Evolutionary conservation across 2,113 vertebrate species (phyloP), one percentile per base, ranked within the genome.

Genomic region (Gymnarchus niloticus): DNA sequence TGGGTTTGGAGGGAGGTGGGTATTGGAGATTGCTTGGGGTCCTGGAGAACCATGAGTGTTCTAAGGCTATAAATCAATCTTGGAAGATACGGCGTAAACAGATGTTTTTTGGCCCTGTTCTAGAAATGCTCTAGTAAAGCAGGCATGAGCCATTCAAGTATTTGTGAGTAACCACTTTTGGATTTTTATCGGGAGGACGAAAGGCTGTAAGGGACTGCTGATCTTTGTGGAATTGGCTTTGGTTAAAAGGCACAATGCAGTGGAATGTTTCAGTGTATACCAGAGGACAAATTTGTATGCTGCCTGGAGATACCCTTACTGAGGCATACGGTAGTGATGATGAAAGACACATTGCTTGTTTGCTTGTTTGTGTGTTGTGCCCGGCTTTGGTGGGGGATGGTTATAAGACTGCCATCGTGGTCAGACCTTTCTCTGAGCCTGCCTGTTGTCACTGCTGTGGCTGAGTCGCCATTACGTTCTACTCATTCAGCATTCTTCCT

Each of bases 361-460:
- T 25, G 37, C 44, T 52, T 17, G 21, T 52, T 82, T 19, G 0
- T 82, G 83, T 33, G 61, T 57, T 28, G 37, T n/a, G 56, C n/a
- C 54, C 37, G 37, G 56, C 3, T 1, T 48, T 25, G 25, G 23
- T 14, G 56, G 10, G 83, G 48, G 56, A n/a, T 19, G 48, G 48
- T n/a, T 28, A 12, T 6, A 81, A 81, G 59, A 33, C 54, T n/a
- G n/a, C n/a, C 12, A 8, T 46, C 52, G 4, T 86, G 54, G 28
- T 61, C 25, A 46, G 51, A 33, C n/a, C 54, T 23, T 46, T 81
- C n/a, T 80, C 23, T 80, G 21, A 49, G n/a, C 41, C 85, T 54
- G 44, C 61, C 85, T 85, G 85, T 85, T 56, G 49, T 78, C 56
- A 81, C 54, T 44, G 21, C 41, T 19, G 9, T 37, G 37, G 51